Evolutionary conservation across 1,140 invertebrate species (phyloP), one percentile per base, ranked within the genome.

Genomic region (Drosophila obscura): DNA sequence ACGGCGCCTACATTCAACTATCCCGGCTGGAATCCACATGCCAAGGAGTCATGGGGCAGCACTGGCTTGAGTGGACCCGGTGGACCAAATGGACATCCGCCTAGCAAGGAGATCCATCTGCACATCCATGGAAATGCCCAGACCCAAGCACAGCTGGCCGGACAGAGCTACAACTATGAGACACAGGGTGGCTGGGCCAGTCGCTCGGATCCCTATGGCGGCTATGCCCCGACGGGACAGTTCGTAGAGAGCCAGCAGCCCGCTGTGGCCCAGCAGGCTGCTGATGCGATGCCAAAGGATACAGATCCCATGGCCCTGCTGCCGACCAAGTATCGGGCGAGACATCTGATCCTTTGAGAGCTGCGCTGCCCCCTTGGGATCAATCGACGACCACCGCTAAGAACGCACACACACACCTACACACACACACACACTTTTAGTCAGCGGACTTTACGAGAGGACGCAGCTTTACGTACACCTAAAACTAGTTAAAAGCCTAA

Each of bases 91-190:
- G 46, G 62, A 2, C 77, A 80, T 73, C 73, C 76, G 0, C 85
- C 85, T 13, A 88, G 64, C 50, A 91, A 92, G 73, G 91, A 91
- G 67, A 90, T 92, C 5, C 91, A 92, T 60, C 57, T 92, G 50
- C 91, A 92, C 46, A 92, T 92, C 7, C 91, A 92, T 31, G 90
- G 84, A 19, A 84, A 78, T 43, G 81, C 64, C 13, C 78, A 83
- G 41, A 74, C 76, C 4, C 80, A 89, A 46, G 76, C 81, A 1
- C 76, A 84, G 52, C 49, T 83, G 1, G 79, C 83, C 0, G 63
- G 64, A 4, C 68, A 69, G 24, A 65, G 82, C 8, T 87, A 88
- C 11, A 62, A 62, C 35, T 80, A 78, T 19, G 82, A 75, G 28
- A 52, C 80, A n/a, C 68, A 74, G 7, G 57, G 52, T 4, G 69